Evolutionary conservation across 2,797 vertebrate species (phyloP), one percentile per base, ranked within the genome.

Genomic region (Cetoscarus ocellatus): DNA sequence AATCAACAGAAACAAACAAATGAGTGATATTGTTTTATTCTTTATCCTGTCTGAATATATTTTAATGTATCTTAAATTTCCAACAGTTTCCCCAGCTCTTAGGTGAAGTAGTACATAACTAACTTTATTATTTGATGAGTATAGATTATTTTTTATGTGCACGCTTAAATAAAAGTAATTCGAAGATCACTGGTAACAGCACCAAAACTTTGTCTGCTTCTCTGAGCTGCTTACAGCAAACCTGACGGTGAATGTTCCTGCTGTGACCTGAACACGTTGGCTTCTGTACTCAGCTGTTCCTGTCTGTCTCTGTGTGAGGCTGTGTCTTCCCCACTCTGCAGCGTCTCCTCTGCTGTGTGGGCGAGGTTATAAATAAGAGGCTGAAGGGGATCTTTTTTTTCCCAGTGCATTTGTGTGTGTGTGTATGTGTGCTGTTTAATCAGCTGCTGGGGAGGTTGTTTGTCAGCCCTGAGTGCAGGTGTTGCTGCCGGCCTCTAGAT

Each of bases 331-430:
- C 79, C 50, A 35, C 83, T 74, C 50, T 6, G 52, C 52, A 61
- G 52, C 84, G 77, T 79, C 86, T 78, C 73, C 84, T 79, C 74
- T 79, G 86, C 85, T 82, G 84, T 82, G 81, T 80, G 73, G 49
- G 59, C 45, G 40, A 86, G 73, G 88, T 87, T 92, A 92, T 89
- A 93, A 90, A 90, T 92, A 92, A 90, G 88, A 86, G 67, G 58
- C 60, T 77, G 43, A 67, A 79, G 79, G 68, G 19, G 18, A 19
- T 67, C 83, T 87, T 61, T 79, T 79, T 5, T 9, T 12, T 12
- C 0, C 12, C 7, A 5, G 56, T 78, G 72, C 19, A 18, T 62
- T 77, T 70, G 72, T 66, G 51, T 77, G 76, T 82, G 83, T 87
- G n/a, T 8, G 77, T 69, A 67, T 61, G 45, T 75, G 76, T 81